A percentile compares a stretch with the other conserved stretches of the same genome.
These are phyloP conservation scores for Conchocele bisecta DNA, from an alignment of 2,888 invertebrate genomes.

Conservation along the genomic window DNA sequence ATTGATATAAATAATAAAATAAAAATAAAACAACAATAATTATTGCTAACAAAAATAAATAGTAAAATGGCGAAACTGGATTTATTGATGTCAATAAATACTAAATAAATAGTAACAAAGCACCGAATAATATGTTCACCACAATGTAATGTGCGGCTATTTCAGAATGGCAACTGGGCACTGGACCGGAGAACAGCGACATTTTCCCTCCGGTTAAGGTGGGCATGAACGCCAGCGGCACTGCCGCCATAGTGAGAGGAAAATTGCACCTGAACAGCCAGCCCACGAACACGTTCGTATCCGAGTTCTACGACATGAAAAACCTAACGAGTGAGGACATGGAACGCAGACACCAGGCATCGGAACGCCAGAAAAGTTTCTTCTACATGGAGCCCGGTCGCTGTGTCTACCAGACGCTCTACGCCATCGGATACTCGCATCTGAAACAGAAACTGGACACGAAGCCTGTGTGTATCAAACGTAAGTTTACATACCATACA, in stretches of 20 bases:
- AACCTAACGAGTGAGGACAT: slow-evolving; percentile 29
- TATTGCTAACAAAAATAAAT: no score
- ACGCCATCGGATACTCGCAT: slow-evolving; percentile 53
- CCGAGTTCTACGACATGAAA: slow-evolving; percentile 21
- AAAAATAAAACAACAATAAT: no score
- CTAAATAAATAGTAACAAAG: no score
- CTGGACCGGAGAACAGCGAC: slow-evolving; percentile 20
- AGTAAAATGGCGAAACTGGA: no score
- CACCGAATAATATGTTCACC: no score
- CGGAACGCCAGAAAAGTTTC: slow-evolving; percentile 5
- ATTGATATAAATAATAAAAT: no score
- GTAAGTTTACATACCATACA: no score
- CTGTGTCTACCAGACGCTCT: slow-evolving; percentile 45
- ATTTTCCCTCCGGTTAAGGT: slow-evolving; percentile 52
- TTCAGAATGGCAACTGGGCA: slow-evolving; percentile 63
- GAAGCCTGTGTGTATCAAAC: slow-evolving; percentile 47
- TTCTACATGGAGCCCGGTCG: slow-evolving; percentile 58
- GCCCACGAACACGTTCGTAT: slow-evolving; percentile 30
- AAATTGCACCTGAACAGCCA: slow-evolving; percentile 33
- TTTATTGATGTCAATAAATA: no score
- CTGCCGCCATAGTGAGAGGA: slow-evolving; percentile 47
- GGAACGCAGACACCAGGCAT: background rate
- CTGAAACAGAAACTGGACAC: slow-evolving; percentile 25
- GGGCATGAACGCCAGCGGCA: slow-evolving; percentile 29
- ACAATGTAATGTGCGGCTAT: no score